Base-by-base conservation (phyloP, 2,888 invertebrate species). In the Epiperipatus broadwayi region DNA sequence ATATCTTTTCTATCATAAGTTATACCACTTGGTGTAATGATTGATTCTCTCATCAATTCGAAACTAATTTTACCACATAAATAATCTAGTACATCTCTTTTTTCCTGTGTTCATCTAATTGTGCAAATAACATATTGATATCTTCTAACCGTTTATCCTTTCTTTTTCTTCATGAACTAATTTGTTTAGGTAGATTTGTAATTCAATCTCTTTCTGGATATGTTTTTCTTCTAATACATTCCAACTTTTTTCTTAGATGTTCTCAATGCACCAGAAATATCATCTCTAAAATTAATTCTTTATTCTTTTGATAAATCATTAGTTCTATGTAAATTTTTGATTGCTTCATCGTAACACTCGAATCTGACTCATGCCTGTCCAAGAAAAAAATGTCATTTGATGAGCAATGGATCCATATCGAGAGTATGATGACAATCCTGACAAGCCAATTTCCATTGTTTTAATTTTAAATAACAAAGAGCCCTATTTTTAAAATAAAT, bases 1-100 rank as follows among this genome's bases (percentile, higher is more conserved):
- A 99, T 91, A 55, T 97, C 95, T 59, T 89, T 91, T 47, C 83
- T 73, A 61, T 97, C 97, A 53, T 99, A 97, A 0, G 97, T 97
- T 46, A 97, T 95, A 7, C 97, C 97, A 55, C 89, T 89, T 1
- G 97, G 97, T 1, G 97, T 97, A 48, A 99, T 91, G 16, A 97
- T 97, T 5, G 97, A 97, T 57, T 97, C 95, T 50, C 81, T 75
- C 52, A 99, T 70, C 41, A 97, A 79, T 64, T 97, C 97, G 61
- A 97, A 95, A 60, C 93, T 93, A 48, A 99, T 97, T 68, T 91
- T 93, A 1, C 97, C 95, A 61, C 97, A 99, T 8, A 99, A 64
- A 60, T 81, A 91, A 60, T 97, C 97, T 2, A 97, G 97, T 12
- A 99, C 89, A 59, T 97, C 95, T 39, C 95, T 73, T 70, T 85